These are phyloP conservation scores for Pammene aurita DNA, from an alignment of 2,888 invertebrate genomes.

Conservation along the genomic window DNA sequence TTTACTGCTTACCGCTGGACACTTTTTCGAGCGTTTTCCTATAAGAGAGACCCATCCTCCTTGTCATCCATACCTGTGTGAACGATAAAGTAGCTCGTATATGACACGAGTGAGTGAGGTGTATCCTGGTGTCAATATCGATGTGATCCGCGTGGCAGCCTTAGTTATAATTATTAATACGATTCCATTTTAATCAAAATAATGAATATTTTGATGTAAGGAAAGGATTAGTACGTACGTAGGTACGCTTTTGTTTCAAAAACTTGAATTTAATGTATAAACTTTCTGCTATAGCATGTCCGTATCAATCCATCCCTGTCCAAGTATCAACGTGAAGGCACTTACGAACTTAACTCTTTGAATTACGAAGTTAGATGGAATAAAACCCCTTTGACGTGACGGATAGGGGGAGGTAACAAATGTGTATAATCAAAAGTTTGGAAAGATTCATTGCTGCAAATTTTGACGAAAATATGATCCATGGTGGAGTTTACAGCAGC, in stretches of 20 bases:
- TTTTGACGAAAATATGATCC: constrained; percentile 72
- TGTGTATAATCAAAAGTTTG: constrained; percentile 80
- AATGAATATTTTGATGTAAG: no score
- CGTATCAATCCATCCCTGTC: constrained; percentile 35
- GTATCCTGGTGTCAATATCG: no score
- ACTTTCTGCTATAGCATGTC: constrained; percentile 10
- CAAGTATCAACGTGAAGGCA: constrained; percentile 43
- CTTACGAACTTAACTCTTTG: constrained; percentile 66
- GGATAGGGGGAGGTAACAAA: constrained; percentile 73
- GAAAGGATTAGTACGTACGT: no score
- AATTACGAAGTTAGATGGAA: constrained; percentile 67
- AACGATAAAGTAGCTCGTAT: no score
- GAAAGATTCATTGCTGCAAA: constrained; percentile 76
- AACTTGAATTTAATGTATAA: neutral
- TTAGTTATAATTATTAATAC: no score
- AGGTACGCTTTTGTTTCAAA: neutral
- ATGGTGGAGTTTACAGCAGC: constrained; percentile 42
- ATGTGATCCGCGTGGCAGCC: no score
- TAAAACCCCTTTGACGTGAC: constrained; percentile 69
- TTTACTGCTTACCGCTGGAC: no score
- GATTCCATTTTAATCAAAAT: no score
- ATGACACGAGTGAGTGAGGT: no score
- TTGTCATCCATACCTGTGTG: no score
- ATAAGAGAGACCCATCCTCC: no score
- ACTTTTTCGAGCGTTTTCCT: no score